Percentiles rank a stretch among this genome's conserved stretches.
Evolutionary conservation across 2,113 vertebrate species (phyloP).

Genomic region (Origma solitaria): DNA sequence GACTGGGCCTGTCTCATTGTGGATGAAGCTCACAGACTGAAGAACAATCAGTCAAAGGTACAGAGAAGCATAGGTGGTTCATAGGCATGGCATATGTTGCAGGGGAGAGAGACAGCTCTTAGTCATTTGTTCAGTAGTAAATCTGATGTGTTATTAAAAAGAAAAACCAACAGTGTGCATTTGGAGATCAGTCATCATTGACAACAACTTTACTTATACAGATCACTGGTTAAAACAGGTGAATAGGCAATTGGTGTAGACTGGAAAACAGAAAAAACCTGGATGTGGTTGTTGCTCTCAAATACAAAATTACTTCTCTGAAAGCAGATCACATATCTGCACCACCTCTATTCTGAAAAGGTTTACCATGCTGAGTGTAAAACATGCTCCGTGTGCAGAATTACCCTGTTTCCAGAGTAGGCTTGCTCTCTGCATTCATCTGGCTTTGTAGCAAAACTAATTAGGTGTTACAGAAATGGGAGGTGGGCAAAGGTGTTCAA

Average conservation of each 20-base stretch:
- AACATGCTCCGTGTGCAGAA: background rate
- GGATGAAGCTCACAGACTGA: conserved; percentile 94
- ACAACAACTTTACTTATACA: background rate
- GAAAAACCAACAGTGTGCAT: background rate
- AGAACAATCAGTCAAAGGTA: conserved; percentile 98
- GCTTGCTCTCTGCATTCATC: background rate
- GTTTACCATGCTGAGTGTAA: background rate
- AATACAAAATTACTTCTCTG: background rate
- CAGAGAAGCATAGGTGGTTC: background rate
- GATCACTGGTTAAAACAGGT: background rate
- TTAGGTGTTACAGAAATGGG: background rate
- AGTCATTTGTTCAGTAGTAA: background rate
- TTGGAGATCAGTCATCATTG: background rate
- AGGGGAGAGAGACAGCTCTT: background rate
- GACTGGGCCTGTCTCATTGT: conserved; percentile 97
- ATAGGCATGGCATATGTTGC: background rate
- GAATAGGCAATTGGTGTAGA: background rate
- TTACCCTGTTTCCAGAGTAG: background rate
- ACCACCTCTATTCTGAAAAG: background rate
- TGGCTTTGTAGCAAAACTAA: background rate
- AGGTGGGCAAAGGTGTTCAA: background rate
- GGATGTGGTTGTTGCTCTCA: background rate
- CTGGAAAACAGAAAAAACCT: background rate
- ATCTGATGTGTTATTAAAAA: background rate
- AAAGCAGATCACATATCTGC: background rate